Evolutionary conservation across 2,888 invertebrate species (phyloP).

Genomic region (Chamaedrilus cognettii): DNA sequence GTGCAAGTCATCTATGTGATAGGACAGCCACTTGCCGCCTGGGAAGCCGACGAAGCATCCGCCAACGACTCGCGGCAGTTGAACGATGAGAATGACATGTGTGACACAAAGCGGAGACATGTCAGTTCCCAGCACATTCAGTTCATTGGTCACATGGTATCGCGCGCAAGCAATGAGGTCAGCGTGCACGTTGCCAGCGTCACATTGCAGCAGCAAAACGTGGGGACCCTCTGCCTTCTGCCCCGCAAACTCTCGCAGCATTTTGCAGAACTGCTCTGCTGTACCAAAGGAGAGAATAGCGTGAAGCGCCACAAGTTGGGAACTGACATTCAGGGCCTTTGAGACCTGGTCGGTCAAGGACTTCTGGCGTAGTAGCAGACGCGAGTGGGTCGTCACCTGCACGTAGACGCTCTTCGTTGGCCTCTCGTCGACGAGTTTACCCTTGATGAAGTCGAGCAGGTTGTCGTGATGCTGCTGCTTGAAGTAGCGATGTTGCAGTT

Average conservation of each 20-base stretch:
- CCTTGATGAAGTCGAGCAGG: conserved; percentile 44
- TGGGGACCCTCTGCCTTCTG: too few relatives aligned
- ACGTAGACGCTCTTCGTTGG: conserved; percentile 2
- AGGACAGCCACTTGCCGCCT: conserved; percentile 51
- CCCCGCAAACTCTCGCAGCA: conserved; percentile 40
- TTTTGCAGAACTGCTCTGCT: conserved; percentile 49
- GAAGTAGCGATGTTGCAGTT: conserved; percentile 40
- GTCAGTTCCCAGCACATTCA: conserved; percentile 9
- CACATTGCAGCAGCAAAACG: conserved; percentile 51
- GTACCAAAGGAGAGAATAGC: conserved; percentile 51
- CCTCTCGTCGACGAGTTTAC: conserved; percentile 3
- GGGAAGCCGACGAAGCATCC: conserved; percentile 51
- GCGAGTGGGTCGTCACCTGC: conserved; percentile 47
- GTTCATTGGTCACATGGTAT: conserved; percentile 47
- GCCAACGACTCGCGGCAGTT: conserved; percentile 46
- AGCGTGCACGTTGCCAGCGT: conserved; percentile 47
- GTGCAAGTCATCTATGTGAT: conserved; percentile 50
- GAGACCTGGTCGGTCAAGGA: conserved; percentile 32
- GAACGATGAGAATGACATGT: conserved; percentile 48
- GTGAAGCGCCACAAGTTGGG: conserved; percentile 34
- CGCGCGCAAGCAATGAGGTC: conserved; percentile 51
- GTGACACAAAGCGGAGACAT: conserved; percentile 24
- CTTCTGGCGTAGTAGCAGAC: conserved; percentile 40
- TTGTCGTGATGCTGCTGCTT: conserved; percentile 47
- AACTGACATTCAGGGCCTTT: conserved; percentile 26